A percentile compares a stretch with the other conserved stretches of the same genome.
Conservation (phyloP, 1,140 invertebrate species). For the Triops longicaudatus region DNA sequence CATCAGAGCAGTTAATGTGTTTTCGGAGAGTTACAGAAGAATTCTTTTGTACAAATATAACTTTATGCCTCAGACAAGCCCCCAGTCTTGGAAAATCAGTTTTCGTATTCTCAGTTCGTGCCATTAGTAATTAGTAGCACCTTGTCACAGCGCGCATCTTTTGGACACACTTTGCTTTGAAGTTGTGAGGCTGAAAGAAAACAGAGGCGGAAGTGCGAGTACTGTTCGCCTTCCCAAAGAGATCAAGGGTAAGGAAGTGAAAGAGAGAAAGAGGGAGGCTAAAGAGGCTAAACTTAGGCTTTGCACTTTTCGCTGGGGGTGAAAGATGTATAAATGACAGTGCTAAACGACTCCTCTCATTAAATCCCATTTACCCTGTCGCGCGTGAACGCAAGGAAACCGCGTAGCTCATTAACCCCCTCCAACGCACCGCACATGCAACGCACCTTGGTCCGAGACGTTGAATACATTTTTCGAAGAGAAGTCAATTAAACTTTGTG, state of each 20-base stretch:
- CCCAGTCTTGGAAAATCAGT: not conserved
- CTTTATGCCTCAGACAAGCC: not conserved
- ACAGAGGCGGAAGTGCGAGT: constrained; percentile 1
- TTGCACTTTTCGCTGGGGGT: not conserved
- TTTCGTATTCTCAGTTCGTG: not conserved
- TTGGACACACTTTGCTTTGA: not conserved
- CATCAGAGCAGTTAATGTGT: no score
- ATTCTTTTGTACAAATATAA: no score
- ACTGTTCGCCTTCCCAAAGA: not conserved
- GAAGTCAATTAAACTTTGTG: not conserved
- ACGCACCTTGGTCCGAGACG: not conserved
- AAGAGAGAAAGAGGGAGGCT: not conserved
- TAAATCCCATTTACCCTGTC: constrained; percentile 15
- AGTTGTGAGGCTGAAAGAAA: not conserved
- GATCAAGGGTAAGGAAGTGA: not conserved
- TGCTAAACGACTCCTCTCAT: constrained; percentile 12
- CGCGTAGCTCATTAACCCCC: not conserved
- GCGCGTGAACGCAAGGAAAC: not conserved
- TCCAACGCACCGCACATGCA: not conserved
- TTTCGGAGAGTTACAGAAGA: no score
- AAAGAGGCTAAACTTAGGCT: constrained; percentile 1
- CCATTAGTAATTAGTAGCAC: not conserved
- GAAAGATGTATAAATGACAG: constrained; percentile 3
- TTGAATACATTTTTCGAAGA: not conserved
- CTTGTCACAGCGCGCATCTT: not conserved